Evolutionary conservation across 2,113 vertebrate species (phyloP).

Genomic region (Engraulis encrasicolus): DNA sequence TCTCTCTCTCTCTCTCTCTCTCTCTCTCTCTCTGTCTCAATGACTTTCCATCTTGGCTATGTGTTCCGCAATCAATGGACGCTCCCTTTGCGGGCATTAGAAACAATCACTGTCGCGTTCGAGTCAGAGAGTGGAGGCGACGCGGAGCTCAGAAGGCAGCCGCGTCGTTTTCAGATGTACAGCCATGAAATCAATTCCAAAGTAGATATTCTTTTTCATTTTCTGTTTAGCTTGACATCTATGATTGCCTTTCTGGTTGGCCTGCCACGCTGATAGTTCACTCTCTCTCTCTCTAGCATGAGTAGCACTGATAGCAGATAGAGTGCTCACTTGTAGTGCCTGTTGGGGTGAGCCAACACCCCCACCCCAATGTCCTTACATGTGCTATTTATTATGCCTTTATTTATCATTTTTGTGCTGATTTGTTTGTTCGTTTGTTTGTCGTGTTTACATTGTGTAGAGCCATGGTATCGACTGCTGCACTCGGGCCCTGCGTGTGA

Average conservation of each 20-base stretch:
- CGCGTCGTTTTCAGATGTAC: slow-evolving; percentile 28
- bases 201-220: slow-evolving; percentile 44
- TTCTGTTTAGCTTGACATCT: slow-evolving; percentile 29
- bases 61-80: slow-evolving; percentile 9
- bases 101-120: slow-evolving; percentile 38
- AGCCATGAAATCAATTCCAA: slow-evolving; percentile 47
- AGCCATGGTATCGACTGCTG: neutral
- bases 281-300: slow-evolving; percentile 37
- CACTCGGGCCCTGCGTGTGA: slow-evolving; percentile 24
- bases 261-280: slow-evolving; percentile 30
- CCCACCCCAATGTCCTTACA: neutral
- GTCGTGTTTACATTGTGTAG: no score
- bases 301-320: slow-evolving; percentile 30
- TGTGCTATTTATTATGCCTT: neutral
- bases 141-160: slow-evolving; percentile 30
- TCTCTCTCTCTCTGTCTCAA: neutral
- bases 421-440: no score
- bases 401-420: neutral
- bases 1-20: neutral
- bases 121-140: slow-evolving; percentile 21
- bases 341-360: slow-evolving; percentile 23
- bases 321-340: neutral
- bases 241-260: slow-evolving; percentile 37
- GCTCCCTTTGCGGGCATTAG: slow-evolving; percentile 24
- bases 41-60: neutral